Evolutionary conservation across 1,140 invertebrate species (phyloP).

Genomic region (Zaprionus taronus): DNA sequence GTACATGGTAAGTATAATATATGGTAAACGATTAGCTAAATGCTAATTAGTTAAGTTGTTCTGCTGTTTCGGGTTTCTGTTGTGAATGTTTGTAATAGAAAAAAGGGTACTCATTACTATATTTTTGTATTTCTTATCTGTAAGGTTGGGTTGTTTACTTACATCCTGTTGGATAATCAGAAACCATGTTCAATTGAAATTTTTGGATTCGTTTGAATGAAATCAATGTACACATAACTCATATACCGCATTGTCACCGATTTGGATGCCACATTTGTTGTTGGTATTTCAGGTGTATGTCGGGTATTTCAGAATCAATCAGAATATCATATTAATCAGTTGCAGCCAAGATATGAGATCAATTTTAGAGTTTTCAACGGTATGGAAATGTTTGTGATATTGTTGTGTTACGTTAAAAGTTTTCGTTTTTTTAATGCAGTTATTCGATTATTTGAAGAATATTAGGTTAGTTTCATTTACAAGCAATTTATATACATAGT

Average conservation of each 20-base stretch:
- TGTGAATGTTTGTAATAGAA: slow-evolving; percentile 9
- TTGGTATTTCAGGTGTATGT: slow-evolving; percentile 23
- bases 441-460: slow-evolving; percentile 2
- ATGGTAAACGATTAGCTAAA: slow-evolving; percentile 44
- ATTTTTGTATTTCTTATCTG: not conserved
- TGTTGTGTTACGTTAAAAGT: slow-evolving; percentile 28
- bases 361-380: slow-evolving; percentile 31
- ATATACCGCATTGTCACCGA: slow-evolving; percentile 59
- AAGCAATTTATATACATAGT: slow-evolving; percentile 19
- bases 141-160: slow-evolving; percentile 65
- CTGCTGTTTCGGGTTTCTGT: slow-evolving; percentile 10
- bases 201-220: slow-evolving; percentile 50
- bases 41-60: slow-evolving; percentile 21
- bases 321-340: slow-evolving; percentile 6
- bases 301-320: slow-evolving; percentile 10
- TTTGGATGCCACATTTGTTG: slow-evolving; percentile 52
- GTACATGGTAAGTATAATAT: slow-evolving; percentile 24
- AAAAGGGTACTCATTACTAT: slow-evolving; percentile 4
- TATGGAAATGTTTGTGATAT: slow-evolving; percentile 50
- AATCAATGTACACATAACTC: slow-evolving; percentile 63
- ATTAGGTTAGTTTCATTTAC: slow-evolving; percentile 21
- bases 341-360: slow-evolving; percentile 34
- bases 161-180: slow-evolving; percentile 73
- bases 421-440: slow-evolving; percentile 42
- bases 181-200: slow-evolving; percentile 69